phyloP scores from a whole-genome alignment of 2,797 vertebrate species.

The Peromyscus eremicus region DNA sequence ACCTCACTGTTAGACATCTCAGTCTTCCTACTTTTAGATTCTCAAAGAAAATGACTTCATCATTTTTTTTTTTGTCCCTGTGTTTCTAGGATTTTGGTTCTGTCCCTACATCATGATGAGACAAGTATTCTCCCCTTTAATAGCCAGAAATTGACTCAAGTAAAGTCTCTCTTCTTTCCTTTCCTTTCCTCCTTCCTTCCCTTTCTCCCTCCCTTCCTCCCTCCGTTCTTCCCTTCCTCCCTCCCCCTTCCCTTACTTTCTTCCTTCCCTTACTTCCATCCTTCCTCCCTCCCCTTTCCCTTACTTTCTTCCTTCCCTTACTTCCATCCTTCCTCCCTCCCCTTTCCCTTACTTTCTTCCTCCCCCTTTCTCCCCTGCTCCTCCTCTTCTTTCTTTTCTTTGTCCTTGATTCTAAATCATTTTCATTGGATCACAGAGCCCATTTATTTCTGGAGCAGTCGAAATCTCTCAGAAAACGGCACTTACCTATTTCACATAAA shows the following conservation, averaged over 20 bases:
- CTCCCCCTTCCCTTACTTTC: too few relatives aligned
- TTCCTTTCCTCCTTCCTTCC: not conserved
- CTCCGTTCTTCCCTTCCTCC: not conserved
- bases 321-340: too few relatives aligned
- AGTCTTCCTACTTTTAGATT: not conserved
- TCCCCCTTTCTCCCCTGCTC: too few relatives aligned
- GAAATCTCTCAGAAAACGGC: not conserved
- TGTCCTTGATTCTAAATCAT: not conserved
- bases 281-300: fast-evolving
- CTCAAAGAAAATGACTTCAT: not conserved
- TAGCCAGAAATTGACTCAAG: not conserved
- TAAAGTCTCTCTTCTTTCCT: not conserved
- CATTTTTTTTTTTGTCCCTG: not conserved
- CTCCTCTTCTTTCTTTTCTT: not conserved
- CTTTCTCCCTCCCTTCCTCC: too few relatives aligned
- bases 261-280: not conserved
- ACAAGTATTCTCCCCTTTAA: not conserved
- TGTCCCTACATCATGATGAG: not conserved
- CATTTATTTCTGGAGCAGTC: not conserved
- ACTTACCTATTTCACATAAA: not conserved
- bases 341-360: too few relatives aligned
- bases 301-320: not conserved
- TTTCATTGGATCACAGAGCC: not conserved
- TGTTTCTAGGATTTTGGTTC: not conserved
- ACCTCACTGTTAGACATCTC: not conserved